Base-by-base conservation (phyloP, 2,113 vertebrate genomes). In the Dipodomys merriami region DNA sequence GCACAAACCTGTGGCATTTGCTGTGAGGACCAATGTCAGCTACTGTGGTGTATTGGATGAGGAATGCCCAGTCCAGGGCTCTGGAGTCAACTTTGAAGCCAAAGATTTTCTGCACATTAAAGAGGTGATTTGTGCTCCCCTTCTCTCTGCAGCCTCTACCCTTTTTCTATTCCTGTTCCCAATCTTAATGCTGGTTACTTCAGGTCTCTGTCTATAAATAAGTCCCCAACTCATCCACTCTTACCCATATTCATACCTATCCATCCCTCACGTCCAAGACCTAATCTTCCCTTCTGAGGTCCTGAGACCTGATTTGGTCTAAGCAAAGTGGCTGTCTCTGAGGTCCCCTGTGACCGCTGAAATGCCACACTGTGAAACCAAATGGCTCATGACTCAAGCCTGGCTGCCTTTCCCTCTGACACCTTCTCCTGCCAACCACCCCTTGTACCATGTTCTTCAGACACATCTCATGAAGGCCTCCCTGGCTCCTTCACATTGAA, bases 71-170 rank as follows among this genome's bases (percentile, higher is more conserved):
- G 98, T 99, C 97, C 99, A 99, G 97, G 99, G 99, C 98, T 98
- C 99, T 85, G 99, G 99, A 97, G 99, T 99, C 98, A 99, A 99
- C 97, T 99, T 99, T 13, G 99, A 99, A 98, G 98, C 99, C 99
- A 99, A 99, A 99, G 99, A 99, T 97, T 99, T 99, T 98, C 98
- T 99, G 97, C 99, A 99, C 98, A 99, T 99, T 98, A 99, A 99
- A 98, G 99, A 99, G 99, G 99, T 99, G 96, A 98, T 97, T 15
- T n/a, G 25, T 30, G 30, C 29, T 23, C 65, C 25, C 5, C 23
- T 18, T 5, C 44, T 33, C 64, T 39, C 25, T 6, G 35, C 35
- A 92, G 67, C 68, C 35, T 71, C 29, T 23, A 15, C 53, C 53
- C 25, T 16, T 44, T 46, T 65, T 53, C 74, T 76, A 22, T 29